phyloP scores from a whole-genome alignment of 1,140 invertebrate species.

The Trinorchestia longiramus region DNA sequence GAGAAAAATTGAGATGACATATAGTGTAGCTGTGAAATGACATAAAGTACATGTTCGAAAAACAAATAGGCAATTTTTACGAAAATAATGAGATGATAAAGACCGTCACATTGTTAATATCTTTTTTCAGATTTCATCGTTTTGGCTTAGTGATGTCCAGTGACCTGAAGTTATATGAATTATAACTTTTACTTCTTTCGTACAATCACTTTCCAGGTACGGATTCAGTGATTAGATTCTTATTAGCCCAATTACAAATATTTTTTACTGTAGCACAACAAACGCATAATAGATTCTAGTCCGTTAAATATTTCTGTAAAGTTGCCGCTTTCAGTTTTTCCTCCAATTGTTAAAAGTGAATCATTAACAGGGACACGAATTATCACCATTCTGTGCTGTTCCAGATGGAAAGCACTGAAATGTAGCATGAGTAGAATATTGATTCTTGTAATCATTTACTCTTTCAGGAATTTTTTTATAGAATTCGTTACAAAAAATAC shows the following conservation, averaged over 20 bases:
- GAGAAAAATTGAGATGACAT: too few species aligned
- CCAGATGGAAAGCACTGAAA: background rate
- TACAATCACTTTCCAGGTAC: background rate
- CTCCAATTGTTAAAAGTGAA: too few species aligned
- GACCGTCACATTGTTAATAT: background rate
- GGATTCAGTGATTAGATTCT: background rate
- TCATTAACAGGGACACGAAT: background rate
- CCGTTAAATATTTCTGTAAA: background rate
- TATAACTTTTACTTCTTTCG: background rate
- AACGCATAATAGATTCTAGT: background rate
- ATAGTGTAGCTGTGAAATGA: background rate
- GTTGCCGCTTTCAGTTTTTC: background rate
- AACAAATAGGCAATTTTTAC: background rate
- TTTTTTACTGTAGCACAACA: background rate
- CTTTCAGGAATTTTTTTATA: background rate
- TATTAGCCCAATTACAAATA: background rate
- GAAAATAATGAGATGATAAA: background rate
- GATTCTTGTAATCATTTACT: background rate
- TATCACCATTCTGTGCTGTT: background rate
- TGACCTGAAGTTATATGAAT: background rate
- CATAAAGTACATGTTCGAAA: background rate
- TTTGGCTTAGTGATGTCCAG: background rate
- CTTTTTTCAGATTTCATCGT: background rate
- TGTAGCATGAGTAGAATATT: background rate
- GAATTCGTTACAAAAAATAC: background rate